phyloP scores from a whole-genome alignment of 2,888 invertebrate genomes.

The Mimas tiliae region DNA sequence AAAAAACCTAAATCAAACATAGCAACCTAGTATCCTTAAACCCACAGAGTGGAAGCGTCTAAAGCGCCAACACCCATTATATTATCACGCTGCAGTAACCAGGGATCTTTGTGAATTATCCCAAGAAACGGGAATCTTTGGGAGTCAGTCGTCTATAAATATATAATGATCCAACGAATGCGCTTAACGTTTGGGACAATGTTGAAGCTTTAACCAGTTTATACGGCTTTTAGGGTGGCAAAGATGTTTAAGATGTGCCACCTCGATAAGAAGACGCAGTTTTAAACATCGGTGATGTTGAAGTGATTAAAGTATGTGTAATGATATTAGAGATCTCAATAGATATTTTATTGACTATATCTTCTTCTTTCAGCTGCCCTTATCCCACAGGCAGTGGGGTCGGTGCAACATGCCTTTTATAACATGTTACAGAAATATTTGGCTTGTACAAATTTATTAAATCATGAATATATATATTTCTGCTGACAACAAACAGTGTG shows the following conservation, averaged over 20 bases:
- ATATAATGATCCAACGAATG: conserved; percentile 69
- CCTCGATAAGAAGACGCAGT: not conserved
- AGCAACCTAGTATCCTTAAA: conserved; percentile 3
- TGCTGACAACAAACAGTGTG: too few species aligned
- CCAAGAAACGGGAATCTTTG: conserved; percentile 65
- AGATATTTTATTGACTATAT: too few species aligned
- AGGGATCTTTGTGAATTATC: conserved; percentile 67
- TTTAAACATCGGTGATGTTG: conserved; percentile 1
- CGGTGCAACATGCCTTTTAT: too few species aligned
- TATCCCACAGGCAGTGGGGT: too few species aligned
- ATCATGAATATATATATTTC: too few species aligned
- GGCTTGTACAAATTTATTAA: too few species aligned
- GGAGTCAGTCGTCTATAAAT: conserved; percentile 75
- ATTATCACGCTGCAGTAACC: conserved; percentile 75
- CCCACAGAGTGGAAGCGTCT: conserved; percentile 25
- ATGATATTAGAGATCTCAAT: too few species aligned
- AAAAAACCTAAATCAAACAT: not conserved
- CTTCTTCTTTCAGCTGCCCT: too few species aligned
- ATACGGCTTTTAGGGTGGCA: not conserved
- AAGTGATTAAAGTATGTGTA: not conserved
- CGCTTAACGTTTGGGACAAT: conserved; percentile 23
- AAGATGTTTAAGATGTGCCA: not conserved
- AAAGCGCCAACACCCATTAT: conserved; percentile 68
- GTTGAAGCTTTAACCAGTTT: conserved; percentile 7
- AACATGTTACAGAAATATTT: too few species aligned